Base-by-base conservation (phyloP, 2,113 vertebrate genomes). In the Empidonax alnorum region DNA sequence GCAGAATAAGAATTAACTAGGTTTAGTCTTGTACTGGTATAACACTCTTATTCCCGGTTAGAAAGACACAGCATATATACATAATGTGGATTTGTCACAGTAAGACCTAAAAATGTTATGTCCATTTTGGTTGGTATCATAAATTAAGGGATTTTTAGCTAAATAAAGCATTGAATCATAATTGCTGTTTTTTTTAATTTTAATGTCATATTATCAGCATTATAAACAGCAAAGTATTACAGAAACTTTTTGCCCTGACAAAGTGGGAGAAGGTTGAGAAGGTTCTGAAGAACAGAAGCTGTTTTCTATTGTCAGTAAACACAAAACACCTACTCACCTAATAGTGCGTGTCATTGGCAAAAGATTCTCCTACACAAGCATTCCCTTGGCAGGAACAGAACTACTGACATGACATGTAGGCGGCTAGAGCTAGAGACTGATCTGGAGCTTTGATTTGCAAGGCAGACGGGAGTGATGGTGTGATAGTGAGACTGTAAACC, bases 291-390 rank as follows among this genome's bases (percentile, higher is more conserved):
- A 87, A 23, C 10, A 89, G 39, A 93, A 81, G n/a, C 44, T 83
- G 27, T 68, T 73, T 83, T 89, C 49, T 87, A 5, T 53, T 89
- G 49, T 67, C 59, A 71, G 63, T 63, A 88, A 80, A 94, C 31
- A 85, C 41, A 71, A 74, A 90, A 39, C 37, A 39, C 25, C 66
- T 87, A 78, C 53, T 73, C 53, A 10, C 24, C 2, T 3, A 47
- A 27, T 16, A 55, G 35, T 33, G 14, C 0, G 0, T 76, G 41
- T 47, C 28, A 27, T 56, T 47, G 52, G 19, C 31, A 61, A 30
- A 95, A n/a, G 62, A n/a, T 76, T 83, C 77, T 86, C 90, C 69
- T 75, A 58, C 63, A 27, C 66, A 52, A 44, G n/a, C 52, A 72
- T 89, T 92, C 56, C 20, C 50, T 49, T 81, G 81, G 46, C 80